phyloP scores from a whole-genome alignment of 2,888 invertebrate species.

The Blastobasis lacticolella region DNA sequence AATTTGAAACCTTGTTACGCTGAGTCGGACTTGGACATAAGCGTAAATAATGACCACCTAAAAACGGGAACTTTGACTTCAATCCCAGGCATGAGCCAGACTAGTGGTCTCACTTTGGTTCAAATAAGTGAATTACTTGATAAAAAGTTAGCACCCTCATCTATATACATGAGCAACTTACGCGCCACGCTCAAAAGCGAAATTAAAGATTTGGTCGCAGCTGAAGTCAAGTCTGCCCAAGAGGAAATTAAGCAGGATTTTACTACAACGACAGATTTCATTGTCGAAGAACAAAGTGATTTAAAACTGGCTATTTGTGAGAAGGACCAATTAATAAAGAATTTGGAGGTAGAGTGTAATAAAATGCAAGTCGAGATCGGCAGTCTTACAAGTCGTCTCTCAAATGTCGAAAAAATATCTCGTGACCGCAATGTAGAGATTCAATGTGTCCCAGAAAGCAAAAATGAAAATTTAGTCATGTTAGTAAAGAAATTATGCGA shows the following conservation, averaged over 20 bases:
- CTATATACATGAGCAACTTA: not conserved
- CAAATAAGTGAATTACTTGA: too few relatives aligned
- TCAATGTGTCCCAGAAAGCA: slow-evolving; percentile 12
- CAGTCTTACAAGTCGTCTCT: slow-evolving; percentile 5
- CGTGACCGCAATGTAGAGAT: slow-evolving; percentile 10
- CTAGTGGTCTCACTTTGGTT: too few relatives aligned
- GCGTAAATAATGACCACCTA: too few relatives aligned
- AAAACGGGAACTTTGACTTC: too few relatives aligned
- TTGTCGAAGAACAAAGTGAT: slow-evolving; percentile 6
- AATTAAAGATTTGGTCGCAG: not conserved
- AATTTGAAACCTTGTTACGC: too few relatives aligned
- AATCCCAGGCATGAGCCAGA: too few relatives aligned
- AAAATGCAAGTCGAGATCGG: not conserved
- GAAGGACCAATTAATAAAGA: slow-evolving; percentile 5
- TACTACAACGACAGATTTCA: slow-evolving; percentile 8
- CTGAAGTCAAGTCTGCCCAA: not conserved
- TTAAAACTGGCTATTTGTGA: slow-evolving; percentile 1
- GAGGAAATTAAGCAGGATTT: not conserved
- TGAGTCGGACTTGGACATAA: too few relatives aligned
- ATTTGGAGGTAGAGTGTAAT: slow-evolving; percentile 1
- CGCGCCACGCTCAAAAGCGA: not conserved
- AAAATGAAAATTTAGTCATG: slow-evolving; percentile 4
- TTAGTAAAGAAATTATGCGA: slow-evolving; percentile 10
- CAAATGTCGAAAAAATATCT: slow-evolving; percentile 8
- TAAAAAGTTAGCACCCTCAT: not conserved